Evolutionary conservation across 2,888 invertebrate genomes (phyloP).

Genomic region (Eurois occulta): DNA sequence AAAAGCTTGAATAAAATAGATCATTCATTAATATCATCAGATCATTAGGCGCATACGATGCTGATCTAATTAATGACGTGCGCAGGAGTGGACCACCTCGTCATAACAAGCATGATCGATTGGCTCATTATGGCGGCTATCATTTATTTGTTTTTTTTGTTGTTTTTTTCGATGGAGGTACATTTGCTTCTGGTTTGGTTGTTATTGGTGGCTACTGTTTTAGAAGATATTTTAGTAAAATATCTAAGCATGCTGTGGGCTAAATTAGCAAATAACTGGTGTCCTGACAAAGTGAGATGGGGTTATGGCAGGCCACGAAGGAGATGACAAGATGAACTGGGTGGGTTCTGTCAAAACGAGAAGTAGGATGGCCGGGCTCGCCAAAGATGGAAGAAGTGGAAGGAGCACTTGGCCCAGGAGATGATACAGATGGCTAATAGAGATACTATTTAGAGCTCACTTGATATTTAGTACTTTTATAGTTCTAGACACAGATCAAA

Average conservation of each 20-base stretch:
- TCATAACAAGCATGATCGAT: constrained; percentile 76
- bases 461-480: not conserved
- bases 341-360: not conserved
- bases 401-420: not conserved
- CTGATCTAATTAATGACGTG: constrained; percentile 78
- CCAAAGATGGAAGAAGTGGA: not conserved
- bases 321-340: not conserved
- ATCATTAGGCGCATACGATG: constrained; percentile 76
- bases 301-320: not conserved
- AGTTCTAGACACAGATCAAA: not conserved
- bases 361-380: not conserved
- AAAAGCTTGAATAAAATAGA: constrained; percentile 52
- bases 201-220: constrained; percentile 58
- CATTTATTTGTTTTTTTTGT: constrained; percentile 62
- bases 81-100: constrained; percentile 75
- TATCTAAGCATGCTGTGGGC: not conserved
- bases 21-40: constrained; percentile 63
- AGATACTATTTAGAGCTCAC: not conserved
- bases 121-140: constrained; percentile 71
- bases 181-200: constrained; percentile 61
- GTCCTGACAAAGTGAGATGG: not conserved
- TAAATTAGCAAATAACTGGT: not conserved
- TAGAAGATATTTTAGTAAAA: not conserved
- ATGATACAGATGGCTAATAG: not conserved
- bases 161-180: constrained; percentile 29